Base-by-base conservation (phyloP, 2,888 invertebrate genomes). In the Dynastes tityus region DNA sequence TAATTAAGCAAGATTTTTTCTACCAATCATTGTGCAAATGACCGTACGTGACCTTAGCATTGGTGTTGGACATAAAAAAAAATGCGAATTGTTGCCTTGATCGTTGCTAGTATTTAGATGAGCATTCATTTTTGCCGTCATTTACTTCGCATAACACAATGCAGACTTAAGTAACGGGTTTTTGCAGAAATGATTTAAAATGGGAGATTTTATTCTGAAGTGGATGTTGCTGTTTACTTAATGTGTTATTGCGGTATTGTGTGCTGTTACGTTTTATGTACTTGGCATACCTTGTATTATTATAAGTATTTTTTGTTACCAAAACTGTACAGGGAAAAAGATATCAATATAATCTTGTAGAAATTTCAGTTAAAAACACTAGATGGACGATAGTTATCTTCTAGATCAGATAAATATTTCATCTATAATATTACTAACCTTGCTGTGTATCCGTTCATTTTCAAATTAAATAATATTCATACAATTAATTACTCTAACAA, bases 1-100 rank as follows among this genome's bases (percentile, higher is more conserved):
- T 16, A 63, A 63, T 32, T 63, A 63, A 63, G 13, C 32, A 32
- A 32, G 51, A 68, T 27, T 51, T 53, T 68, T 53, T 68, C 40
- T 51, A 32, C 16, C 5, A 29, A 68, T 51, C 68, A 53, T 53
- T 68, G 68, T 53, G 68, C 68, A 68, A 68, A 68, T 68, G 68
- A 68, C 68, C 68, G 68, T 51, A n/a, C 29, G 27, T 68, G 68
- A 68, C 68, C 68, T 68, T 68, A 68, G 27, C 13, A 63, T 51
- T 68, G 68, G 51, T 51, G 51, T 5, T 32, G 68, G 51, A 68
- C 29, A 53, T 51, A 58, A 58, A 58, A 58, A 55, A 55, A 58
- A 58, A 58, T 58, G 55, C 55, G 22, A 58, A 58, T 58, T 58
- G 22, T 58, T 6, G 55, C 55, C 55, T 22, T 22, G 55, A 58